phyloP scores from a whole-genome alignment of 2,888 invertebrate genomes.

The Agelastica alni region DNA sequence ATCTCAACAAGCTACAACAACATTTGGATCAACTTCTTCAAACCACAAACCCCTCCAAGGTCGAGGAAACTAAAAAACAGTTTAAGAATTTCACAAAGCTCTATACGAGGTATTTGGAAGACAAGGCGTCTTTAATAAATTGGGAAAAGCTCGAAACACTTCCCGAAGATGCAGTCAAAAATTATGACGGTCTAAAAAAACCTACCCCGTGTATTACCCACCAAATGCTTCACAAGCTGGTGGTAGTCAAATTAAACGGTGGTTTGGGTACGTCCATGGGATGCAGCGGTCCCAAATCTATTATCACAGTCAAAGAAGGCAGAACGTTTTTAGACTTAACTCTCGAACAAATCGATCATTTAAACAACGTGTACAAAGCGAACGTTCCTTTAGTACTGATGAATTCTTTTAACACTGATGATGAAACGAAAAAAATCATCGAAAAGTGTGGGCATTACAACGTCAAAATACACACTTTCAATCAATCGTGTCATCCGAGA shows the following conservation, averaged over 20 bases:
- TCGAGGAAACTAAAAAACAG: slow-evolving; percentile 57
- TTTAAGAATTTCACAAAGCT: slow-evolving; percentile 48
- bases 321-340: slow-evolving; percentile 93
- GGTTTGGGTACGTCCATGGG: slow-evolving; percentile 97
- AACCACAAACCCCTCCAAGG: slow-evolving; percentile 68
- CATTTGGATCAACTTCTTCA: background rate
- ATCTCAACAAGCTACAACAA: background rate
- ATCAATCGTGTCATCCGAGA: slow-evolving; percentile 95
- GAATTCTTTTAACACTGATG: slow-evolving; percentile 99
- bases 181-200: slow-evolving; percentile 71
- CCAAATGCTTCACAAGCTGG: slow-evolving; percentile 82
- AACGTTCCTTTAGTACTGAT: slow-evolving; percentile 97
- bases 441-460: slow-evolving; percentile 90
- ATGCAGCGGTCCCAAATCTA: slow-evolving; percentile 93
- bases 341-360: slow-evolving; percentile 93
- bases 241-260: slow-evolving; percentile 93
- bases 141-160: slow-evolving; percentile 93
- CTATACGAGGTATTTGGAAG: slow-evolving; percentile 46
- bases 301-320: slow-evolving; percentile 90
- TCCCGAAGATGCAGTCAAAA: slow-evolving; percentile 80
- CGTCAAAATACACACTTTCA: slow-evolving; percentile 93
- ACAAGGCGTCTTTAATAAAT: slow-evolving; percentile 70
- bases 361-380: slow-evolving; percentile 91
- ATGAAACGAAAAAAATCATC: slow-evolving; percentile 95
- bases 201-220: slow-evolving; percentile 63